Evolutionary conservation across 2,888 invertebrate genomes (phyloP).

Genomic region (Hartigia nigra): DNA sequence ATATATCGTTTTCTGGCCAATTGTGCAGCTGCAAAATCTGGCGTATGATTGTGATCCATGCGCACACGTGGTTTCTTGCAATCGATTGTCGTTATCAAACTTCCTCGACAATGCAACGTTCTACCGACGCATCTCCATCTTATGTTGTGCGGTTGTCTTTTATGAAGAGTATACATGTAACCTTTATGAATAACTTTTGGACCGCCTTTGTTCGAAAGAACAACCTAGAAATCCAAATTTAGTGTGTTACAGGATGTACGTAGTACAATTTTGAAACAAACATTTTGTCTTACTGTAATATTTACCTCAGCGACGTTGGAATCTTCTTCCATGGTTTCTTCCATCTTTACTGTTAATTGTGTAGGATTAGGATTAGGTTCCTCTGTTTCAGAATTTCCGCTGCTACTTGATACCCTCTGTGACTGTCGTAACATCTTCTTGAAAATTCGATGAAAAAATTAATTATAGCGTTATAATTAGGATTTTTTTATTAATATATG

Average conservation of each 20-base stretch:
- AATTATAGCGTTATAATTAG: neutral
- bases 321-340: slow-evolving; percentile 2
- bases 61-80: slow-evolving; percentile 60
- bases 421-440: neutral
- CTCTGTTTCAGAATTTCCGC: neutral
- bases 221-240: slow-evolving; percentile 46
- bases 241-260: neutral
- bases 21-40: slow-evolving; percentile 64
- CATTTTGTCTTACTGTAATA: neutral
- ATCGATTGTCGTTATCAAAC: slow-evolving; percentile 63
- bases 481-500: neutral
- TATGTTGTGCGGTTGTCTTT: slow-evolving; percentile 64
- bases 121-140: slow-evolving; percentile 67
- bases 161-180: slow-evolving; percentile 68
- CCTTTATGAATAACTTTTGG: slow-evolving; percentile 66
- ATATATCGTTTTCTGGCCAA: slow-evolving; percentile 59
- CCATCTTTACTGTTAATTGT: neutral
- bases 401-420: neutral
- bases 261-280: neutral
- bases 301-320: slow-evolving; percentile 17
- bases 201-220: slow-evolving; percentile 67
- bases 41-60: slow-evolving; percentile 66
- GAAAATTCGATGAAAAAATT: neutral
- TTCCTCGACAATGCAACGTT: slow-evolving; percentile 64
- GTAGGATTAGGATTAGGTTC: neutral